Percentiles rank a stretch among this genome's conserved stretches.
Conservation (phyloP, 1,140 invertebrate species). For the Eumeta japonica region DNA sequence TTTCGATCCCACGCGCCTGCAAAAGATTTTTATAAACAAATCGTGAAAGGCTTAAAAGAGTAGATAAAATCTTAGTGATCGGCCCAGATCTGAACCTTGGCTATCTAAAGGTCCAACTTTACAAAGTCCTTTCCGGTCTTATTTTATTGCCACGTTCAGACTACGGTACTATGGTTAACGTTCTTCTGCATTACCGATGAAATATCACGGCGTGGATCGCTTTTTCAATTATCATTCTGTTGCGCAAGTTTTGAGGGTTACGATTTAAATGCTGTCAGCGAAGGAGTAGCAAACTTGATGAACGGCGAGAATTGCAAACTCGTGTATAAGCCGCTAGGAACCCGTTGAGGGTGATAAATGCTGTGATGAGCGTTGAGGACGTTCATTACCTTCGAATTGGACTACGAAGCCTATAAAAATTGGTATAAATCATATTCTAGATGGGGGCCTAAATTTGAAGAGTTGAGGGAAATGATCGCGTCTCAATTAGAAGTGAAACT, state of each 20-base stretch:
- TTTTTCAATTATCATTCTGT: conserved; percentile 68
- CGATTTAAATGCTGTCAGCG: conserved; percentile 63
- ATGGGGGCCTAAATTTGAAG: conserved; percentile 30
- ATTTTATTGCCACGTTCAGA: conserved; percentile 74
- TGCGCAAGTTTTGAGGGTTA: conserved; percentile 68
- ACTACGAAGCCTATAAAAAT: conserved; percentile 28
- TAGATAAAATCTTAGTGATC: conserved; percentile 65
- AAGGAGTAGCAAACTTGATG: conserved; percentile 54
- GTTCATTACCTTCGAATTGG: conserved; percentile 16
- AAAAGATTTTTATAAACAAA: conserved; percentile 64
- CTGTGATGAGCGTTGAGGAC: conserved; percentile 21
- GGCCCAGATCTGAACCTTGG: conserved; percentile 66
- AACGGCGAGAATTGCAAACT: conserved; percentile 22
- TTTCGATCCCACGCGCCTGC: conserved; percentile 62
- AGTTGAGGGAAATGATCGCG: conserved; percentile 36
- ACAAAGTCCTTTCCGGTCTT: conserved; percentile 57
- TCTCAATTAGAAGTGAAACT: conserved; percentile 31
- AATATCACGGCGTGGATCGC: conserved; percentile 59
- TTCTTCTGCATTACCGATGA: conserved; percentile 64
- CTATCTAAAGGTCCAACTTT: conserved; percentile 35
- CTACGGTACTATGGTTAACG: conserved; percentile 65
- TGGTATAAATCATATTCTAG: conserved; percentile 40
- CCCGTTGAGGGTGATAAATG: conserved; percentile 32
- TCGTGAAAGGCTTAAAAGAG: conserved; percentile 64
- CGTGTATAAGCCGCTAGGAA: conserved; percentile 37